Conservation (phyloP, 2,888 invertebrate genomes). For the Nineta flava region DNA sequence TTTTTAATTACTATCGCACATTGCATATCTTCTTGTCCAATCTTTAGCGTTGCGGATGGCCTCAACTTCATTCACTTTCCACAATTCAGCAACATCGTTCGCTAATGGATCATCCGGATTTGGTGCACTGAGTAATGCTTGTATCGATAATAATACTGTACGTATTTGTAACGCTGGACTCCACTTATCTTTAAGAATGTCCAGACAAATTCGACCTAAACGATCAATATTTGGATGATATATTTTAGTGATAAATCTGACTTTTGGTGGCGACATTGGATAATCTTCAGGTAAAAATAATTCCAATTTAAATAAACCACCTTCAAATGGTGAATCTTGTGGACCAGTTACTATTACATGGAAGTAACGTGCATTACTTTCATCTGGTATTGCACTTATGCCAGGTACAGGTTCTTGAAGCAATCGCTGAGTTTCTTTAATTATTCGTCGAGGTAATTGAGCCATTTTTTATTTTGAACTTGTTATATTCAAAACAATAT, state of each 20-base stretch:
- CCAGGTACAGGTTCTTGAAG: conserved; percentile 97
- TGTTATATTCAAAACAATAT: neutral
- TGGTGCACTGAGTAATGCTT: conserved; percentile 93
- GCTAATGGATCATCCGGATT: conserved; percentile 99
- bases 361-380: conserved; percentile 92
- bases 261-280: conserved; percentile 99
- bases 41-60: conserved; percentile 94
- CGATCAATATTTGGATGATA: conserved; percentile 99
- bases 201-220: conserved; percentile 95
- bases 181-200: conserved; percentile 98
- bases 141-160: conserved; percentile 95
- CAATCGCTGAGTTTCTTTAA: conserved; percentile 94
- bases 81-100: conserved; percentile 97
- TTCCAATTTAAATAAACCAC: conserved; percentile 94
- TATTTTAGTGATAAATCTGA: conserved; percentile 98
- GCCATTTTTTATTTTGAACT: conserved; percentile 3
- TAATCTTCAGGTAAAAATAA: conserved; percentile 98
- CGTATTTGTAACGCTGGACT: conserved; percentile 98
- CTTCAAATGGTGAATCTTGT: conserved; percentile 94
- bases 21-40: conserved; percentile 90
- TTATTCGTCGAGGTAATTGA: conserved; percentile 64
- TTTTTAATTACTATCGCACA: conserved; percentile 25
- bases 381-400: conserved; percentile 92
- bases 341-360: conserved; percentile 93
- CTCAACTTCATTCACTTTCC: conserved; percentile 98